Evolutionary conservation across 1,140 invertebrate genomes (phyloP).

Genomic region (Cephus cinctus): DNA sequence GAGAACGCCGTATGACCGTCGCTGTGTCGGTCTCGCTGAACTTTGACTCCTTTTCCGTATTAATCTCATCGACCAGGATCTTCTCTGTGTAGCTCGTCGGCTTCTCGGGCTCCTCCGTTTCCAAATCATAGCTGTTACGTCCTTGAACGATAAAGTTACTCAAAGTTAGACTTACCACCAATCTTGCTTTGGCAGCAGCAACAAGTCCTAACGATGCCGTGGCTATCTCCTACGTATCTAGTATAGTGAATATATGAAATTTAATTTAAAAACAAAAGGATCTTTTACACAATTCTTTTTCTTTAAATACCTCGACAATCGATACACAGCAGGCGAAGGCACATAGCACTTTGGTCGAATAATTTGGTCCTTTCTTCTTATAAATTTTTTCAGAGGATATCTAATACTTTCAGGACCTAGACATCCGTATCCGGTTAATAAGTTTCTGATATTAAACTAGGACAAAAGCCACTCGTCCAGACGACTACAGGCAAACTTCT

Average conservation of each 20-base stretch:
- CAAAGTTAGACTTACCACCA: too few relatives aligned
- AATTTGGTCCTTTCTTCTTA: too few relatives aligned
- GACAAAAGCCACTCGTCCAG: background rate
- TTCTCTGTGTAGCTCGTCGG: constrained; percentile 33
- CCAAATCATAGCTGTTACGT: constrained; percentile 51
- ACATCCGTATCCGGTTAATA: too few relatives aligned
- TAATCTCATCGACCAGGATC: constrained; percentile 24
- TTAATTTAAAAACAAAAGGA: constrained; percentile 7
- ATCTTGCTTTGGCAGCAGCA: too few relatives aligned
- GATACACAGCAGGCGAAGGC: constrained; percentile 57
- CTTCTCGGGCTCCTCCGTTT: constrained; percentile 43
- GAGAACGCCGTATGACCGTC: constrained; percentile 47
- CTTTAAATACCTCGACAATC: constrained; percentile 57
- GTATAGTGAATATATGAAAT: background rate
- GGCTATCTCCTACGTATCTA: background rate
- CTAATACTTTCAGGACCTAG: too few relatives aligned
- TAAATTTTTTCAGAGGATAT: too few relatives aligned
- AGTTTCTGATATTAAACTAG: background rate
- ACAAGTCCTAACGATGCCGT: too few relatives aligned
- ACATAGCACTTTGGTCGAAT: too few relatives aligned
- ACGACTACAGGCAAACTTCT: background rate
- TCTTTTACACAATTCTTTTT: constrained; percentile 1
- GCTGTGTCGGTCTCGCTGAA: constrained; percentile 48
- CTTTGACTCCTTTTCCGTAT: constrained; percentile 35
- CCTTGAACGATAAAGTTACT: constrained; percentile 39